phyloP scores from a whole-genome alignment of 1,140 invertebrate genomes.

The Akabosia matsudoensis region DNA sequence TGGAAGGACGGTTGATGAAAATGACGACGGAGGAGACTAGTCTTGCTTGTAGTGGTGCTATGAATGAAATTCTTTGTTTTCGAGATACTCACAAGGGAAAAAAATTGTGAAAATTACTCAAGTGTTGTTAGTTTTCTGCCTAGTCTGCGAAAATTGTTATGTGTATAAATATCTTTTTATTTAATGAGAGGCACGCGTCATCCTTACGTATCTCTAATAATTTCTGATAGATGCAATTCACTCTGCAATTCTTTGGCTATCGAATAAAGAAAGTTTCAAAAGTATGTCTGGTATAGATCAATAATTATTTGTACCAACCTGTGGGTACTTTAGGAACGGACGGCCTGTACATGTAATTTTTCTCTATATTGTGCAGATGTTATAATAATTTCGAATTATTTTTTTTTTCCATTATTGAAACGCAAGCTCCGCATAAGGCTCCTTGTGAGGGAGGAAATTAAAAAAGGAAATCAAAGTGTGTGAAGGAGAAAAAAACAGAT shows the following conservation, averaged over 20 bases:
- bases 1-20: not conserved
- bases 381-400: not conserved
- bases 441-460: not conserved
- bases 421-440: no score
- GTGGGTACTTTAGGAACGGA: no score
- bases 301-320: no score
- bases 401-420: no score
- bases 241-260: no score
- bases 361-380: no score
- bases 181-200: not conserved
- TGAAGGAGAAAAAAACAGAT: not conserved
- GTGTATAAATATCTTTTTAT: not conserved
- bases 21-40: not conserved
- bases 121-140: not conserved
- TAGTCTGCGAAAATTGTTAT: not conserved
- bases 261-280: no score
- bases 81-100: no score
- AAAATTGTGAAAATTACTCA: not conserved
- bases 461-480: not conserved
- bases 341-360: no score
- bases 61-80: not conserved
- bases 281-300: no score
- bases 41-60: not conserved
- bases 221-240: no score
- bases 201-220: no score